Conservation (phyloP, 2,113 vertebrate species). For the Aldabrachelys gigantea region DNA sequence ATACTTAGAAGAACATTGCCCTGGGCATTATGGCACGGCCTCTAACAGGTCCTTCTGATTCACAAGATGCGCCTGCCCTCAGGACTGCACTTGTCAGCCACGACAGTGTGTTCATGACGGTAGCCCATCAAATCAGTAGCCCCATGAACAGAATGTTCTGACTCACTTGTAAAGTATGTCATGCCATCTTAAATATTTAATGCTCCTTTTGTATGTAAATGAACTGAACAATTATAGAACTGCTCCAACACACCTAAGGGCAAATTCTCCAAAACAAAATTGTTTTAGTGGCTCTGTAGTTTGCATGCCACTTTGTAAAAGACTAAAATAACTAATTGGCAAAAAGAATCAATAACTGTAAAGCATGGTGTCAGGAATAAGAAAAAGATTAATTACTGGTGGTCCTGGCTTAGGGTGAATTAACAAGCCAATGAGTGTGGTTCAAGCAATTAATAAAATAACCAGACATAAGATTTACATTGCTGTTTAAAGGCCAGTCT, state of each 20-base stretch:
- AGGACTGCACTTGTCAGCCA: background rate
- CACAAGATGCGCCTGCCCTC: background rate
- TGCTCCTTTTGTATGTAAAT: background rate
- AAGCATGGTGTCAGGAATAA: constrained; percentile 46
- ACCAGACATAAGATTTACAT: background rate
- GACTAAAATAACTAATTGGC: constrained; percentile 41
- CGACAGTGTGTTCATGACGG: background rate
- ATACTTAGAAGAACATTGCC: background rate
- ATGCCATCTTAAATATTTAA: background rate
- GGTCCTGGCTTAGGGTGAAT: constrained; percentile 23
- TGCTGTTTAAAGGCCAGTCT: constrained; percentile 9
- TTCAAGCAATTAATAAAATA: constrained; percentile 57
- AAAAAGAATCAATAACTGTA: constrained; percentile 50
- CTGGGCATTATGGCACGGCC: background rate
- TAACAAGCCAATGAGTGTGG: constrained; percentile 1
- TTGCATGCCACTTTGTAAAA: constrained; percentile 26
- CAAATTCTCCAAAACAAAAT: background rate
- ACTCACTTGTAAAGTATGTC: background rate
- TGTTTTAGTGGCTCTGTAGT: background rate
- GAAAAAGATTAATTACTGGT: constrained; percentile 59
- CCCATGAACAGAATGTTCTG: background rate
- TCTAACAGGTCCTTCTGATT: constrained; percentile 19
- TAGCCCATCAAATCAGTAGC: background rate
- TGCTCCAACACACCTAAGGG: background rate
- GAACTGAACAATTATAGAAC: background rate